Percentiles rank a stretch among this genome's conserved stretches.
Evolutionary conservation across 2,797 vertebrate species (phyloP).

Genomic region (Antrozous pallidus): DNA sequence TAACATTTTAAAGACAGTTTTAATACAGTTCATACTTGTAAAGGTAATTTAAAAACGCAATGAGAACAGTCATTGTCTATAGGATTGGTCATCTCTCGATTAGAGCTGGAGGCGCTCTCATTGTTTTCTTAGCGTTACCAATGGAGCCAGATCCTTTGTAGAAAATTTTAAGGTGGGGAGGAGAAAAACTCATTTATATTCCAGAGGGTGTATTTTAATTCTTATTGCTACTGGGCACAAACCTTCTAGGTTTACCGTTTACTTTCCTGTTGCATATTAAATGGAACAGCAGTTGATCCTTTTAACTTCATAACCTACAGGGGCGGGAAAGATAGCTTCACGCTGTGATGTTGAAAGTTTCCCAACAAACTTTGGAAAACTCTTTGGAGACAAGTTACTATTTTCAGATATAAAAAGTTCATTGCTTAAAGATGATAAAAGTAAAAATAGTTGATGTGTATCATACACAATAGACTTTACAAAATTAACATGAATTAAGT

Average conservation of each 20-base stretch:
- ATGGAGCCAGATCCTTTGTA: not conserved
- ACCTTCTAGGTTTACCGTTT: not conserved
- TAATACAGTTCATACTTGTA: not conserved
- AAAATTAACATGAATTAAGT: not conserved
- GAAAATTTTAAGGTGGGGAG: not conserved
- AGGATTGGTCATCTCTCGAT: not conserved
- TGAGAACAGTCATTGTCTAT: not conserved
- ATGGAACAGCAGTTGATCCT: not conserved
- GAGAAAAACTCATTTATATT: not conserved
- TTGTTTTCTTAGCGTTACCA: not conserved
- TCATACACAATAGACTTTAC: not conserved
- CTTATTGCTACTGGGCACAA: not conserved
- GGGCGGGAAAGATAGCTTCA: not conserved
- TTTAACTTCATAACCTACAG: not conserved
- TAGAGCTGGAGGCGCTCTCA: not conserved
- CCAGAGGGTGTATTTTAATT: not conserved
- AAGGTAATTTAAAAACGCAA: not conserved
- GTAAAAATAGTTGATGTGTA: not conserved
- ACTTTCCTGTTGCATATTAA: not conserved
- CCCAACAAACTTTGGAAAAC: not conserved
- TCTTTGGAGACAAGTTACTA: not conserved
- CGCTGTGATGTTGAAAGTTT: not conserved
- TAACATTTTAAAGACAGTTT: not conserved
- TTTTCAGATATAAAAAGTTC: not conserved
- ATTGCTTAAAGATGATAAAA: not conserved